These are phyloP conservation scores for Tribolium freemani DNA, from an alignment of 2,888 invertebrate species.

Conservation along the genomic window DNA sequence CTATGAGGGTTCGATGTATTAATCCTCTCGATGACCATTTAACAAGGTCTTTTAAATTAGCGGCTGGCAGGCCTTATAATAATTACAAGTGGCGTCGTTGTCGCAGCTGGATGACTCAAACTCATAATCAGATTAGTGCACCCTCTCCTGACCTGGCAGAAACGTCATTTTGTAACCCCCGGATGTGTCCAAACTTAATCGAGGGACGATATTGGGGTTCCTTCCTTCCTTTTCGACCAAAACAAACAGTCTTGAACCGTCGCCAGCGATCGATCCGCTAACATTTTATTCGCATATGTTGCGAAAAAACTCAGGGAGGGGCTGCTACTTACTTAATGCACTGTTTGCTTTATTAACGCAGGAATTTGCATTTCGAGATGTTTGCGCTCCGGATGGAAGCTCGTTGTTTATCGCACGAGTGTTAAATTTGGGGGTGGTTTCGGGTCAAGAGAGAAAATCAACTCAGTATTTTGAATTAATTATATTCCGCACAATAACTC, in stretches of 20 bases:
- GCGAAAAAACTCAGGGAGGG: neutral
- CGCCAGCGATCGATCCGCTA: neutral
- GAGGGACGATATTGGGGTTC: slow-evolving; percentile 16
- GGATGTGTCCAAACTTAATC: slow-evolving; percentile 22
- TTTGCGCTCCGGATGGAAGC: too few relatives aligned
- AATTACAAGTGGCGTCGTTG: slow-evolving; percentile 52
- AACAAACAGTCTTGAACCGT: slow-evolving; percentile 23
- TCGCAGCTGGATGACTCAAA: slow-evolving; percentile 54
- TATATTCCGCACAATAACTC: neutral
- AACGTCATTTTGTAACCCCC: slow-evolving; percentile 2
- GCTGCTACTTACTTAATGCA: neutral
- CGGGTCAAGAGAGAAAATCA: too few relatives aligned
- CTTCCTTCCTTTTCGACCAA: slow-evolving; percentile 3
- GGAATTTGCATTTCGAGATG: neutral
- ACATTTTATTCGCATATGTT: neutral
- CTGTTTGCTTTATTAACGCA: too few relatives aligned
- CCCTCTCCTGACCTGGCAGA: slow-evolving; percentile 34
- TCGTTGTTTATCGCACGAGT: too few relatives aligned
- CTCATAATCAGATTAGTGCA: slow-evolving; percentile 51
- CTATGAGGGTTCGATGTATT: slow-evolving; percentile 33
- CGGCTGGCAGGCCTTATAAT: slow-evolving; percentile 42
- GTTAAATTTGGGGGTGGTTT: too few relatives aligned
- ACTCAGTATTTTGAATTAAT: too few relatives aligned
- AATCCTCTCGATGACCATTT: slow-evolving; percentile 38
- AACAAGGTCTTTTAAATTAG: slow-evolving; percentile 44